Evolutionary conservation across 2,797 vertebrate genomes (phyloP), one percentile per base, ranked within the genome.

Genomic region (Phrynocephalus guinanensis): DNA sequence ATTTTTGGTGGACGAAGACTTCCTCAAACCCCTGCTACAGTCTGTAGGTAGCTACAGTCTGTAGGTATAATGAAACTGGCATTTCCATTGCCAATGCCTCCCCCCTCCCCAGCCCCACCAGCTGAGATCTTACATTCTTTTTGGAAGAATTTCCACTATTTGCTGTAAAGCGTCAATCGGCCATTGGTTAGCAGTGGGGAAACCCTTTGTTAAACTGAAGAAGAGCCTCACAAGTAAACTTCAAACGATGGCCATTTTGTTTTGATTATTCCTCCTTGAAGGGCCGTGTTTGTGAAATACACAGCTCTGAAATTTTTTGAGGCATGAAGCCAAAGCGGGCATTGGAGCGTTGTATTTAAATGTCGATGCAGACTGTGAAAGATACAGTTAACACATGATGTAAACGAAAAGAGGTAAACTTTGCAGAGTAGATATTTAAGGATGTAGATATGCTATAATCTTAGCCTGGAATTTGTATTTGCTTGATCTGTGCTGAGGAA

Each of bases 261-360:
- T 94, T 87, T 94, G 33, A 91, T 73, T 86, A 82, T 83, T 63
- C 87, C 22, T 79, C 89, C 84, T 92, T 90, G 76, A 88, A 83
- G 68, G 78, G 73, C 18, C 2, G n/a, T 68, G 67, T 90, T 90
- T 91, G 87, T 80, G 86, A 63, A 84, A 70, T 56, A 18, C 60
- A 24, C 79, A 88, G 56, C 81, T 75, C 81, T 71, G 73, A 86
- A 89, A 33, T 86, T 9, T 86, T 56, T 52, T 79, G 87, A 93
- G 82, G 48, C 48, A 48, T 66, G 33, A 70, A 30, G 24, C 81
- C 56, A 38, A 48, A 50, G 72, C 33, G 2, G 20, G 26, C 33
- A 5, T 1, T 30, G 0, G 24, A 13, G 66, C 28, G 28, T 24
- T 38, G 16, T 79, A 11, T 79, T 84, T 30, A 78, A 87, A 80